phyloP scores from a whole-genome alignment of 2,113 vertebrate species.

The Protobothrops mucrosquamatus region DNA sequence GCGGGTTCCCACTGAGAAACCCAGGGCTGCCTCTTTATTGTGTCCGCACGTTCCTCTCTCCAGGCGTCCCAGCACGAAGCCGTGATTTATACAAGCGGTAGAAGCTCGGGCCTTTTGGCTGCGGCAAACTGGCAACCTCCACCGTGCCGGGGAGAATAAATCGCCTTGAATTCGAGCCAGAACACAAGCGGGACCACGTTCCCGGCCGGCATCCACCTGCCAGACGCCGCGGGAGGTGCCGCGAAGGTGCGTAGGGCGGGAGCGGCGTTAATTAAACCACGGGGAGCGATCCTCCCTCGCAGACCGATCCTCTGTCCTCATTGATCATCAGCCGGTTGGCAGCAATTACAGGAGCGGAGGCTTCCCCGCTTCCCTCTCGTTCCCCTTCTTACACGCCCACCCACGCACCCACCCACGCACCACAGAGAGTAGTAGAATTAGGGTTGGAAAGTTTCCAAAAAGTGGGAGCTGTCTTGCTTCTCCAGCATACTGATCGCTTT shows the following conservation, averaged over 20 bases:
- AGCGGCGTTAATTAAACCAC: background rate
- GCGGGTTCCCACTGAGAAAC: slow-evolving; percentile 27
- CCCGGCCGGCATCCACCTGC: background rate
- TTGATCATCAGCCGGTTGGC: background rate
- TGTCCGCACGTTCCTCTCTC: slow-evolving; percentile 34
- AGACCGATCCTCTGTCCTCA: background rate
- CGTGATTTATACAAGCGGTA: slow-evolving; percentile 58
- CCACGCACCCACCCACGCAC: background rate
- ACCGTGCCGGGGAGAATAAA: slow-evolving; percentile 51
- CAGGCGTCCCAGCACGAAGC: slow-evolving; percentile 28
- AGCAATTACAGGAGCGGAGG: background rate
- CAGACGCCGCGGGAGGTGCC: background rate
- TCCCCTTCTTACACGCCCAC: background rate
- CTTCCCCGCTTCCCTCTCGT: background rate
- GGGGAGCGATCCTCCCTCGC: background rate
- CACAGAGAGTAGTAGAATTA: background rate
- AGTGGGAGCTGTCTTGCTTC: background rate
- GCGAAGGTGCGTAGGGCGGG: rapidly evolving
- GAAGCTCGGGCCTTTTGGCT: slow-evolving; percentile 39
- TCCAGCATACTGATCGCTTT: background rate
- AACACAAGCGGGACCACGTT: slow-evolving; percentile 17
- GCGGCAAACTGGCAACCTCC: slow-evolving; percentile 44
- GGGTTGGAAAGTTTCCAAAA: background rate
- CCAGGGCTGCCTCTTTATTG: slow-evolving; percentile 48
- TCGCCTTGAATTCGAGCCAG: slow-evolving; percentile 44